Base-by-base conservation (phyloP, 1,140 invertebrate genomes). In the Homalodisca vitripennis region DNA sequence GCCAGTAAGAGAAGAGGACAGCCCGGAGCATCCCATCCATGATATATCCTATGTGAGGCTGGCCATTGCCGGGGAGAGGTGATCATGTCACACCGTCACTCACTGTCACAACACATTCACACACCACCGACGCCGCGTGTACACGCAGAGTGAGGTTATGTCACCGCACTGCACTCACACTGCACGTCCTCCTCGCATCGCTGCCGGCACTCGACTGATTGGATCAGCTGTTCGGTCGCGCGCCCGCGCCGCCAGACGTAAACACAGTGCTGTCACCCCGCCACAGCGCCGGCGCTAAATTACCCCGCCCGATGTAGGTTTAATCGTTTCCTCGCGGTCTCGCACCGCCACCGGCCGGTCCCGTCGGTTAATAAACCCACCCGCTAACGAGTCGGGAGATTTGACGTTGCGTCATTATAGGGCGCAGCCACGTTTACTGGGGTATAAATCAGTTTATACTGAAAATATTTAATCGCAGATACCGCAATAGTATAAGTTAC, bases 1-100 rank as follows among this genome's bases (percentile, higher is more conserved):
- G 70, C 66, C 66, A 71, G 66, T 71, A 71, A 27, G 70, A 71
- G 29, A 72, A 72, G 69, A 78, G 75, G 24, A 78, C 72, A 68
- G 78, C 74, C 69, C 76, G 74, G 66, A 78, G 73, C 65, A 78
- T 75, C 65, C 74, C 78, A 73, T 78, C 78, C 77, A 78, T 78
- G 63, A 69, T 75, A 71, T 69, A 47, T 66, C 41, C 32, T 66
- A 1, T 3, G 62, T 60, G 31, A 66, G 65, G 70, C 24, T 13
- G 69, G 48, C 48, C 46, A 67, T n/a, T n/a, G n/a, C n/a, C n/a
- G n/a, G n/a, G n/a, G n/a, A n/a, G n/a, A n/a, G n/a, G n/a, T 67
- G 67, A 62, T 72, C 69, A 60, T 55, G 65, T 70, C 31, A 22
- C 20, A 29, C 1, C 1, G 47, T 30, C 30, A 20, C 17, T 26